Evolutionary conservation across 2,888 invertebrate genomes (phyloP), one percentile per base, ranked within the genome.

Genomic region (Patella ulyssiponensis): DNA sequence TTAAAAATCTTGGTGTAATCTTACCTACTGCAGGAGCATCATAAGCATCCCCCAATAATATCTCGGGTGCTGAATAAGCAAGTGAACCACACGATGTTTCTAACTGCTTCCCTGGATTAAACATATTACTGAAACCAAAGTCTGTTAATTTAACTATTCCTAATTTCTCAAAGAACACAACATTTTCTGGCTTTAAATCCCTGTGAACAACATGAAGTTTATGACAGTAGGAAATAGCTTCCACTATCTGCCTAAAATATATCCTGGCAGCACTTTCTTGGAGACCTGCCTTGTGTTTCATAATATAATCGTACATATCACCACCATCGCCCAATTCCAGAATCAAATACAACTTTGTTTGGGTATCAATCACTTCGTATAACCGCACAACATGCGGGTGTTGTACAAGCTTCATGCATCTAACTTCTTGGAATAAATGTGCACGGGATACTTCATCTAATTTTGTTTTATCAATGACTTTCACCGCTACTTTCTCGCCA

Each of bases 311-410:
- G 93, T 98, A 99, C 88, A 99, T 95, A 93, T 99, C 99, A 72
- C 98, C 98, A 73, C 99, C 99, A 93, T 99, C 98, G 20, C 98
- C 99, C 89, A 98, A 93, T 93, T 99, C 99, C 91, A 99, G 93
- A 91, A 99, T 98, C 92, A 93, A 89, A 89, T 98, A 93, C 71
- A 93, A 94, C 93, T 99, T 99, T 82, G 98, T 98, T 92, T 98
- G 97, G 58, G 99, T 99, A 93, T 99, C 99, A 91, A 99, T 99
- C 82, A 99, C 99, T 94, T 99, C 98, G 93, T 99, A 99, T 74
- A 99, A 93, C 77, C 98, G 94, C 72, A 99, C 99, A 69, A 99
- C 98, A 93, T 99, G 98, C 54, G 99, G 98, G 93, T 99, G 99
- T 92, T 99, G 99, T 72, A 99, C 99, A 87, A 99, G 93, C 93